Percentiles rank a stretch among this genome's conserved stretches.
phyloP scores from a whole-genome alignment of 2,797 vertebrate species.

The Knipowitschia caucasica region DNA sequence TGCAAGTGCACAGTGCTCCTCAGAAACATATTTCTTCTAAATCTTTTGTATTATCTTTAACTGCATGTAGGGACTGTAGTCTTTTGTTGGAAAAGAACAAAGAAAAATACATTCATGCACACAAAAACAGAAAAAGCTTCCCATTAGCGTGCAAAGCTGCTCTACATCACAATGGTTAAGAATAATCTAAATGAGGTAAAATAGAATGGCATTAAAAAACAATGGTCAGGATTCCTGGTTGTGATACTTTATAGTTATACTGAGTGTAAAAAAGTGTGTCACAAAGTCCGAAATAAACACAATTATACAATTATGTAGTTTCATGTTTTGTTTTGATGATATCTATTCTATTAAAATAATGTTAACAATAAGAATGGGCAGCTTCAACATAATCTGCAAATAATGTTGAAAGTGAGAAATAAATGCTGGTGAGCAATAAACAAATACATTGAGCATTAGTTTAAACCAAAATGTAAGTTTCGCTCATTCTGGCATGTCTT shows the following conservation, averaged over 20 bases:
- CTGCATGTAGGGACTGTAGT: constrained; percentile 50
- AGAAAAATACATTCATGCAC: neutral
- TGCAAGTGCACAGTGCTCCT: constrained; percentile 37
- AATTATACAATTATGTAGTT: too few species aligned
- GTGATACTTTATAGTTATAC: too few species aligned
- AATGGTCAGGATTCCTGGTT: neutral
- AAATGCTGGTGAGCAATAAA: neutral
- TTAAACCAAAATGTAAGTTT: neutral
- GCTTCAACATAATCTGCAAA: too few species aligned
- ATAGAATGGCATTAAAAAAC: neutral
- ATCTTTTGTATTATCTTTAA: constrained; percentile 34
- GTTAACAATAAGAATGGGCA: too few species aligned
- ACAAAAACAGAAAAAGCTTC: neutral
- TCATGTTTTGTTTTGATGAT: too few species aligned
- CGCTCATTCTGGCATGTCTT: constrained; percentile 42
- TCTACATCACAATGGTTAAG: neutral
- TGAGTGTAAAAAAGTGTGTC: too few species aligned
- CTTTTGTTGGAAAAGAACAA: neutral
- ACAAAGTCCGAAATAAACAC: too few species aligned
- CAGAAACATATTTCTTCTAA: constrained; percentile 47
- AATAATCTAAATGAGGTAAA: neutral
- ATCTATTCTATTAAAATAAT: too few species aligned
- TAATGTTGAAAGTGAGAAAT: too few species aligned
- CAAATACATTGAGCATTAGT: neutral
- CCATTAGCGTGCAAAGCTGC: too few species aligned